Evolutionary conservation across 1,140 invertebrate genomes (phyloP).

Genomic region (Drosophila parabipectinata): DNA sequence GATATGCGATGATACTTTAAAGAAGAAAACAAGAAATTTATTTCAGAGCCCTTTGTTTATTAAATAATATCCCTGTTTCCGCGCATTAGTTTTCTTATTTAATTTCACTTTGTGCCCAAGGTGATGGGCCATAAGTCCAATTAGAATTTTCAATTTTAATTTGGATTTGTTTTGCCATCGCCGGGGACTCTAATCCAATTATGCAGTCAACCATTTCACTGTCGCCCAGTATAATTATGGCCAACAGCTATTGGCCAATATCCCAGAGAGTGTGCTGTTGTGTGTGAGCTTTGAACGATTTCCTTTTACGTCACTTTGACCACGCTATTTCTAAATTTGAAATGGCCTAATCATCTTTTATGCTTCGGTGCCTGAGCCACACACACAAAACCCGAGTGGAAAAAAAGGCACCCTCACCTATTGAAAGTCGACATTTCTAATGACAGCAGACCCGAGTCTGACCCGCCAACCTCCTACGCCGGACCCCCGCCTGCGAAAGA

Average conservation of each 20-base stretch:
- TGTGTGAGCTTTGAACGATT: constrained; percentile 32
- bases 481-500: not conserved
- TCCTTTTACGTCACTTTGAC: constrained; percentile 59
- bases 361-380: constrained; percentile 37
- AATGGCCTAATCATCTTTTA: constrained; percentile 79
- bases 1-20: too few relatives aligned
- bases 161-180: constrained; percentile 32
- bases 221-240: constrained; percentile 68
- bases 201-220: constrained; percentile 63
- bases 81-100: constrained; percentile 29
- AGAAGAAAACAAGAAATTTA: too few relatives aligned
- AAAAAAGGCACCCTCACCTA: constrained; percentile 48
- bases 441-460: constrained; percentile 31
- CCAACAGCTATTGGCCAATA: constrained; percentile 36
- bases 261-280: constrained; percentile 8
- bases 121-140: constrained; percentile 30
- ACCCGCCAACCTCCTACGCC: not conserved
- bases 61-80: constrained; percentile 13
- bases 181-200: constrained; percentile 48
- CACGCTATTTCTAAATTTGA: constrained; percentile 58
- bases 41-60: constrained; percentile 7
- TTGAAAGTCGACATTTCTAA: constrained; percentile 70
- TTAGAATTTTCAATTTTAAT: constrained; percentile 55
- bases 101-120: constrained; percentile 33
- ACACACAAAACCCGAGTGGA: not conserved